Base-by-base conservation (phyloP, 2,797 vertebrate genomes). In the Silurus lanzhouensis region DNA sequence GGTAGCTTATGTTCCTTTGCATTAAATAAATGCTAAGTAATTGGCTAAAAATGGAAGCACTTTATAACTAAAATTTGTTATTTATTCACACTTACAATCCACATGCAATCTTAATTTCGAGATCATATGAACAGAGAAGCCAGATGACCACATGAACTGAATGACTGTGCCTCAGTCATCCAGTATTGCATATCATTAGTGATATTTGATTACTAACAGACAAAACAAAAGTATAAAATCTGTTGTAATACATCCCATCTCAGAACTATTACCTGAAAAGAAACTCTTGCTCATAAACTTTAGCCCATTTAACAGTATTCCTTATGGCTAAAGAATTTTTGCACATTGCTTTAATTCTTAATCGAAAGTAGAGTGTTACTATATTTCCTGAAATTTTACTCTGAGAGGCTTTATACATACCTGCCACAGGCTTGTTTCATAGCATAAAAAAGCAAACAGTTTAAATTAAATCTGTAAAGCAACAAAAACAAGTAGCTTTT, bases 401-500 rank as follows among this genome's bases (percentile, higher is more conserved):
- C 44, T 25, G 22, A 80, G 20, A 17, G 61, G 44, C 38, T 80
- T 80, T 71, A 88, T 90, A 89, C 88, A 76, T 79, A 82, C 92
- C 92, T 92, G 94, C 95, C 91, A 91, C 93, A 89, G 79, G 58
- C 8, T 86, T 93, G 89, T 90, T 88, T 88, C 92, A 91, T 90
- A 93, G 89, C 71, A 91, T 88, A 91, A 91, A 90, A 92, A 89
- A 91, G 89, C 90, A 92, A 92, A 89, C 92, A 91, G 90, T 88
- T 67, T 90, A 38, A 87, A 93, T 86, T 89, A 92, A 91, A 91
- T 90, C 91, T 90, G 84, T 91, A 90, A 93, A 92, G 88, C 92
- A 91, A 94, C 91, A 93, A 91, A 93, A 94, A 93, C 93, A 91
- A 89, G 89, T 88, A 91, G 91, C 94, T 92, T 89, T 93, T 67